phyloP scores from a whole-genome alignment of 2,797 vertebrate genomes.

The Natrix natrix region DNA sequence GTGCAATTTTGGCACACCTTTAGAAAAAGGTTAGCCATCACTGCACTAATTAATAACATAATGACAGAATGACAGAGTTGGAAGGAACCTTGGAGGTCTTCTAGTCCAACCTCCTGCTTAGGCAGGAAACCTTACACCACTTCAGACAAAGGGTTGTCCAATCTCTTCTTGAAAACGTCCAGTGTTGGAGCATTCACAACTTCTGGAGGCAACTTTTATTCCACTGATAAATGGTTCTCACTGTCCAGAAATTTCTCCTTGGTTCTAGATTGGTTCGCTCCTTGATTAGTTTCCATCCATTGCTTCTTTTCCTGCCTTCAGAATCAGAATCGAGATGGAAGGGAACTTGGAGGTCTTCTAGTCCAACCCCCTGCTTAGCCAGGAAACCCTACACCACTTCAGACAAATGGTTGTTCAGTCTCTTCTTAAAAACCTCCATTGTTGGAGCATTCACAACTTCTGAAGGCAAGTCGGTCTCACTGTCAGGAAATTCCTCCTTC shows the following conservation, averaged over 20 bases:
- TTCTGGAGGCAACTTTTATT: neutral
- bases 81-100: neutral
- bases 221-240: too few relatives aligned
- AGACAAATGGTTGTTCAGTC: too few relatives aligned
- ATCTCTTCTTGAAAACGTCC: too few relatives aligned
- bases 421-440: too few relatives aligned
- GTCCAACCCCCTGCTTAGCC: neutral
- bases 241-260: neutral
- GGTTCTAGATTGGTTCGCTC: neutral
- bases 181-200: neutral
- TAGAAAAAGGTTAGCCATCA: too few relatives aligned
- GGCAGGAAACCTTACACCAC: neutral
- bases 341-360: neutral
- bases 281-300: neutral
- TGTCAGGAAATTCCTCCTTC: neutral
- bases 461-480: accelerated
- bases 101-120: neutral
- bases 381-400: neutral
- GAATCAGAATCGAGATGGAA: neutral
- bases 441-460: neutral
- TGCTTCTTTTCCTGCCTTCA: neutral
- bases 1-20: too few relatives aligned
- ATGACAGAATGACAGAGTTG: neutral
- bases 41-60: too few relatives aligned
- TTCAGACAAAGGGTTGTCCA: too few relatives aligned